Conservation (phyloP, 2,888 invertebrate species). For the Macropis europaea region DNA sequence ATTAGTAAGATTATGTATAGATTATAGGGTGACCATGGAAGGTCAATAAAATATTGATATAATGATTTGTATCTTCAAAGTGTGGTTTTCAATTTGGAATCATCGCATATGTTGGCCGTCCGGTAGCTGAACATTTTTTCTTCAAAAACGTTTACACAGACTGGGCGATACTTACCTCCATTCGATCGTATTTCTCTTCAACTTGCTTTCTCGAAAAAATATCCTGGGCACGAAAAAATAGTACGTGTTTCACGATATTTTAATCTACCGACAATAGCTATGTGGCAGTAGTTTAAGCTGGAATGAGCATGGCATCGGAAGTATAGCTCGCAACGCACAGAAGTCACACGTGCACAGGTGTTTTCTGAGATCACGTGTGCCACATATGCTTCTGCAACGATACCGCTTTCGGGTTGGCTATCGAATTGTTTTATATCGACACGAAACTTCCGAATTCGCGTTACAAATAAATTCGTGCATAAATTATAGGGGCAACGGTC, state of each 20-base stretch:
- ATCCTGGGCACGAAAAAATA: not conserved
- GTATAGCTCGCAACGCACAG: constrained; percentile 53
- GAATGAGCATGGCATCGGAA: constrained; percentile 63
- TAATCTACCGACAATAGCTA: constrained; percentile 24
- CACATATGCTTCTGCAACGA: constrained; percentile 59
- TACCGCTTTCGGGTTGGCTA: constrained; percentile 8
- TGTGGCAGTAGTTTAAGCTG: constrained; percentile 65
- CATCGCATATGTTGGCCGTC: constrained; percentile 21
- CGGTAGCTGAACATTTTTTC: not conserved
- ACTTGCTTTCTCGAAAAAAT: not conserved
- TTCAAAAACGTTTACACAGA: not conserved
- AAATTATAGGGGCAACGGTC: too few relatives aligned
- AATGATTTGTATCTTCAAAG: too few relatives aligned
- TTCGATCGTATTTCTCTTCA: not conserved
- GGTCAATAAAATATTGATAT: too few relatives aligned
- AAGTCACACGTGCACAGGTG: constrained; percentile 77
- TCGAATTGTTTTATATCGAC: not conserved
- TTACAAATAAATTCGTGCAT: too few relatives aligned
- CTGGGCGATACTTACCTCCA: not conserved
- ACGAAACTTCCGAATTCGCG: not conserved
- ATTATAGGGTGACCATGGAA: too few relatives aligned
- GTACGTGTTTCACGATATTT: not conserved
- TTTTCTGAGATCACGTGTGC: constrained; percentile 76
- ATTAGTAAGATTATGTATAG: too few relatives aligned
- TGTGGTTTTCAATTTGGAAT: too few relatives aligned